phyloP scores from a whole-genome alignment of 2,113 vertebrate species.

The Mus spicilegus region DNA sequence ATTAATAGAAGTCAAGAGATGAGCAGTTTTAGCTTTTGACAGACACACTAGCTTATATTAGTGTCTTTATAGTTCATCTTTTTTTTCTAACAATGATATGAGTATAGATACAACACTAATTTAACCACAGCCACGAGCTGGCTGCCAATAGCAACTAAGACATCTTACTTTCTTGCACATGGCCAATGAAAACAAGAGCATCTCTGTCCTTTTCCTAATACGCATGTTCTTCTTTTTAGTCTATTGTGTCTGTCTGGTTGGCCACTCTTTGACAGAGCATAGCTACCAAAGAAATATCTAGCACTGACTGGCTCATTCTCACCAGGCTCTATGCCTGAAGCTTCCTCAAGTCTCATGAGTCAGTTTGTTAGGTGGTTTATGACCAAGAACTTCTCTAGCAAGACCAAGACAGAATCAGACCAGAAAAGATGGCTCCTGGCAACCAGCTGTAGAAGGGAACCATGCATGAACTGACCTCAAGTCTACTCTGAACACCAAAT shows the following conservation, averaged over 20 bases:
- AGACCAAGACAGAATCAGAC: not conserved
- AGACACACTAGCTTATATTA: not conserved
- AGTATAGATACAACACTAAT: not conserved
- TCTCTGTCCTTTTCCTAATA: not conserved
- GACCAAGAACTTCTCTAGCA: not conserved
- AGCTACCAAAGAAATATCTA: not conserved
- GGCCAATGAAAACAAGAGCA: not conserved
- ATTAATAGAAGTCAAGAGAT: constrained; percentile 41
- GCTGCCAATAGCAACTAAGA: not conserved
- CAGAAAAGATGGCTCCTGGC: not conserved
- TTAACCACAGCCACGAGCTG: not conserved
- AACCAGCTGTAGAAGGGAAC: not conserved
- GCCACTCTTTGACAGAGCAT: not conserved
- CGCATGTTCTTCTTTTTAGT: not conserved
- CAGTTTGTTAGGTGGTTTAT: not conserved
- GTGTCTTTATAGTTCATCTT: not conserved
- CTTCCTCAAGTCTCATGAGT: not conserved
- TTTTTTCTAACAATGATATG: constrained; percentile 10
- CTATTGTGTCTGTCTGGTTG: not conserved
- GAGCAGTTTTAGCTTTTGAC: constrained; percentile 45
- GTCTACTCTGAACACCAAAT: not conserved
- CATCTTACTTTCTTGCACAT: not conserved
- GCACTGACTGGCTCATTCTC: not conserved
- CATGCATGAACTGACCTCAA: not conserved
- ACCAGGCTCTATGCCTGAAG: not conserved